Percentiles rank a stretch among this genome's conserved stretches.
Evolutionary conservation across 2,113 vertebrate species (phyloP).

Genomic region (Addax nasomaculatus): DNA sequence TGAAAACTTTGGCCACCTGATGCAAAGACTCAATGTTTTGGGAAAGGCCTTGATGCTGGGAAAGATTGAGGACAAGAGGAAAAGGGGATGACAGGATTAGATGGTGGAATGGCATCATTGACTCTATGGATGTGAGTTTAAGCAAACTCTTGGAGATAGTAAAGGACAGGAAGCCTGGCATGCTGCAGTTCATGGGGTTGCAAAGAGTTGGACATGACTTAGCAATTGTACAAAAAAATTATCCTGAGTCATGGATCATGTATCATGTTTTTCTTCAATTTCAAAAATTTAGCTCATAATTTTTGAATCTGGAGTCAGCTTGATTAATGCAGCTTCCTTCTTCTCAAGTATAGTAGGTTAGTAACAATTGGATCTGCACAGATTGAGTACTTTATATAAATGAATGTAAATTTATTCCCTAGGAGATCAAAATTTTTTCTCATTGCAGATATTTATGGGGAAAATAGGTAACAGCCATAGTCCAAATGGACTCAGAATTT

Average conservation of each 20-base stretch:
- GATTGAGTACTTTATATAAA: background rate
- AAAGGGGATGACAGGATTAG: background rate
- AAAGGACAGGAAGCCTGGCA: background rate
- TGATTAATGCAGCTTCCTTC: conserved; percentile 42
- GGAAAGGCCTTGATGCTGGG: background rate
- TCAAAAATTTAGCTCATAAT: conserved; percentile 1
- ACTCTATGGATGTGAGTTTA: background rate
- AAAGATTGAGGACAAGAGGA: background rate
- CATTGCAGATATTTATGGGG: conserved; percentile 11
- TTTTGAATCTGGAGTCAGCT: conserved; percentile 58
- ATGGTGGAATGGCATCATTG: background rate
- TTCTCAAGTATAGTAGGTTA: conserved; percentile 47
- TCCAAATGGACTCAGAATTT: conserved; percentile 27
- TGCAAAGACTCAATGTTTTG: background rate
- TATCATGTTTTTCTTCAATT: background rate
- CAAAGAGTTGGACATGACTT: background rate
- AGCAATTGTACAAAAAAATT: background rate
- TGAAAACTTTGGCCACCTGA: background rate
- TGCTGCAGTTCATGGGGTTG: background rate
- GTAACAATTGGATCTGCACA: conserved; percentile 41
- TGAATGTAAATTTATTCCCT: background rate
- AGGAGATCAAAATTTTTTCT: conserved; percentile 37
- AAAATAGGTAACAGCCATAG: background rate
- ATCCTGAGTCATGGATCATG: background rate
- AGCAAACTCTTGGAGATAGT: background rate